Evolutionary conservation across 1,140 invertebrate species (phyloP).

Genomic region (Luehdorfia chinensis): DNA sequence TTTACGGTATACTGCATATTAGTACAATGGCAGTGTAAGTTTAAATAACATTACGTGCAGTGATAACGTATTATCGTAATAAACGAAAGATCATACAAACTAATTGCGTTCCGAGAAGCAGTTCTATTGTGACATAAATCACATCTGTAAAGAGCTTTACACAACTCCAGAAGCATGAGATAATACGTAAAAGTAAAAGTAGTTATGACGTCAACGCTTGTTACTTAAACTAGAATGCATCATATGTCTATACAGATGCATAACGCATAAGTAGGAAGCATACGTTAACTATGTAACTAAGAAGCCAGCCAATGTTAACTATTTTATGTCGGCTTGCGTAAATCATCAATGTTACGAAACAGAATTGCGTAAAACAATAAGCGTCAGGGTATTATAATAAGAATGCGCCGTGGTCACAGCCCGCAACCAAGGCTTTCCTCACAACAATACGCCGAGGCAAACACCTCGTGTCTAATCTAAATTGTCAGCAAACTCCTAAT

Average conservation of each 20-base stretch:
- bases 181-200: slow-evolving; percentile 17
- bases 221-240: slow-evolving; percentile 9
- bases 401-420: slow-evolving; percentile 51
- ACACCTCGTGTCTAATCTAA: slow-evolving; percentile 45
- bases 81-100: too few relatives aligned
- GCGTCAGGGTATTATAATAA: slow-evolving; percentile 27
- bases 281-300: slow-evolving; percentile 19
- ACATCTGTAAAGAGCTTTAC: too few relatives aligned
- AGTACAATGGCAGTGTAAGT: too few relatives aligned
- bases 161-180: too few relatives aligned
- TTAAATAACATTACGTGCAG: too few relatives aligned
- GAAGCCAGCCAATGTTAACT: slow-evolving; percentile 17
- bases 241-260: slow-evolving; percentile 14
- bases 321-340: slow-evolving; percentile 15
- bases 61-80: too few relatives aligned
- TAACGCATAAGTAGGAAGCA: slow-evolving; percentile 11
- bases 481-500: slow-evolving; percentile 49
- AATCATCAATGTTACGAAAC: slow-evolving; percentile 37
- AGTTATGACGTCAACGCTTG: neutral
- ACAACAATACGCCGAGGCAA: slow-evolving; percentile 51
- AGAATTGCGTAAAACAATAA: slow-evolving; percentile 41
- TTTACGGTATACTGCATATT: too few relatives aligned
- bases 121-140: too few relatives aligned
- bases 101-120: too few relatives aligned
- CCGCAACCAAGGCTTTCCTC: slow-evolving; percentile 58